Evolutionary conservation across 2,888 invertebrate genomes (phyloP).

Genomic region (Ophion ellenae): DNA sequence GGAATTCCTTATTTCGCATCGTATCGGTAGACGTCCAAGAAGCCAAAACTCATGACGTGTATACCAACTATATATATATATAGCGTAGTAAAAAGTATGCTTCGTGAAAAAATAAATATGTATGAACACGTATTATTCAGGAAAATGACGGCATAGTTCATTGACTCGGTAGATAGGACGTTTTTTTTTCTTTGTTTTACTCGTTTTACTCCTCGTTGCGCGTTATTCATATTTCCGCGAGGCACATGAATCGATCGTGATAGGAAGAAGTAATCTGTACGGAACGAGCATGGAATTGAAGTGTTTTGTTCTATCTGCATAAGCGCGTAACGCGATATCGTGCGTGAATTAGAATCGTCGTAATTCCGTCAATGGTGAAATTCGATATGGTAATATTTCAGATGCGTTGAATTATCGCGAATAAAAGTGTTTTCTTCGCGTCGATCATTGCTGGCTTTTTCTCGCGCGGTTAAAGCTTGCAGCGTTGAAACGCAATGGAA

Average conservation of each 20-base stretch:
- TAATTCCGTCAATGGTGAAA: constrained; percentile 22
- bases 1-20: constrained; percentile 31
- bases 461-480: no score
- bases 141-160: constrained; percentile 43
- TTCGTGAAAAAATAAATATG: neutral
- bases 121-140: constrained; percentile 12
- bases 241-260: constrained; percentile 14
- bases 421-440: neutral
- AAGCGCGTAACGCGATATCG: neutral
- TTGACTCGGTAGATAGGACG: constrained; percentile 15
- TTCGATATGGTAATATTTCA: constrained; percentile 31
- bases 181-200: neutral
- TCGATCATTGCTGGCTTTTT: neutral
- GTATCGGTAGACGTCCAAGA: constrained; percentile 6
- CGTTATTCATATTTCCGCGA: constrained; percentile 21
- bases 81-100: neutral
- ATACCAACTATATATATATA: constrained; percentile 1
- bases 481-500: no score
- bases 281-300: constrained; percentile 32
- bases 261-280: neutral
- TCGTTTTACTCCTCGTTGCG: neutral
- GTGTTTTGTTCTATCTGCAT: constrained; percentile 8
- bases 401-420: neutral
- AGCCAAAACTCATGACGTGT: constrained; percentile 34
- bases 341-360: constrained; percentile 38